Evolutionary conservation across 1,140 invertebrate species (phyloP).

Genomic region (Condylostylus longicornis): DNA sequence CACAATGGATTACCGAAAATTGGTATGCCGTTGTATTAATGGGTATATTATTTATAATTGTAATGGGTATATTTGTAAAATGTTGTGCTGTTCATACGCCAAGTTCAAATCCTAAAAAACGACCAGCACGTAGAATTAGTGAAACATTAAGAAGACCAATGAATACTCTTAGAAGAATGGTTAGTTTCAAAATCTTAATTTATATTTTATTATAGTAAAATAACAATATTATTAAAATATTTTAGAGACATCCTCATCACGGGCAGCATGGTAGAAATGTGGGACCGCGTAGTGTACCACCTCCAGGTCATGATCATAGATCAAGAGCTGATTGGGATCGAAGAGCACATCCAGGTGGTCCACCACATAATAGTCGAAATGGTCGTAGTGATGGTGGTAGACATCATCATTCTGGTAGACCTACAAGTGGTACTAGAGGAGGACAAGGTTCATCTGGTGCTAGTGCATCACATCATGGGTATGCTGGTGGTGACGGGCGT

Average conservation of each 20-base stretch:
- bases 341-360: slow-evolving; percentile 6
- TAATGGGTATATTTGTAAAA: slow-evolving; percentile 98
- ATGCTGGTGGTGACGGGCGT: slow-evolving; percentile 13
- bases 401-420: slow-evolving; percentile 15
- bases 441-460: slow-evolving; percentile 23
- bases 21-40: slow-evolving; percentile 96
- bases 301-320: slow-evolving; percentile 26
- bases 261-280: slow-evolving; percentile 29
- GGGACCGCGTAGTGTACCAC: slow-evolving; percentile 38
- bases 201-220: background rate
- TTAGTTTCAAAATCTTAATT: slow-evolving; percentile 7
- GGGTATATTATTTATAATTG: slow-evolving; percentile 77
- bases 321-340: slow-evolving; percentile 9
- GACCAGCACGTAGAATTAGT: slow-evolving; percentile 66
- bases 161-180: slow-evolving; percentile 72
- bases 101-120: slow-evolving; percentile 88
- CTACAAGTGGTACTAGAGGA: slow-evolving; percentile 10
- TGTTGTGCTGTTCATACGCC: slow-evolving; percentile 98
- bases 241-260: slow-evolving; percentile 35
- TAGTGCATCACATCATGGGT: slow-evolving; percentile 23
- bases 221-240: background rate
- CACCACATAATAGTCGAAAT: background rate
- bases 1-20: slow-evolving; percentile 81
- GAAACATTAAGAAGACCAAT: slow-evolving; percentile 78
- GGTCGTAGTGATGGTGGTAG: slow-evolving; percentile 5